These are phyloP conservation scores for Armadillidium nasatum DNA, from an alignment of 1,140 invertebrate genomes.

Conservation along the genomic window DNA sequence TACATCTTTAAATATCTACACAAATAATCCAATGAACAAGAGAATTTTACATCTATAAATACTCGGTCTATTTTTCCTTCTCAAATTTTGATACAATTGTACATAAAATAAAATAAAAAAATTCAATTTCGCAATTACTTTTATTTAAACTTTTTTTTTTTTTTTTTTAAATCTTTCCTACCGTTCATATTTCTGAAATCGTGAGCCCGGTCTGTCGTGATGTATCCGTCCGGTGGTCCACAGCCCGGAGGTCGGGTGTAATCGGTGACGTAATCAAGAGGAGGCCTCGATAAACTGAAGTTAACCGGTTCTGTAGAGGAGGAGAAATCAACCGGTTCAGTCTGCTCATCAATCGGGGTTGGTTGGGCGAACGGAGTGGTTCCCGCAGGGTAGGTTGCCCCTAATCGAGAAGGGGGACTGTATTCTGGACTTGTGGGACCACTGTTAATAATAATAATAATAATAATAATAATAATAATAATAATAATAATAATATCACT, in stretches of 20 bases:
- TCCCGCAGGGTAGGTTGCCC: conserved; percentile 42
- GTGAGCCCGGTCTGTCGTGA: conserved; percentile 43
- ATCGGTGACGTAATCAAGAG: conserved; percentile 42
- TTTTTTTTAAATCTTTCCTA: conserved; percentile 21
- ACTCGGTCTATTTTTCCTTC: too few relatives aligned
- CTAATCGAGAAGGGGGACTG: conserved; percentile 43
- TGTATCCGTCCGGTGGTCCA: conserved; percentile 55
- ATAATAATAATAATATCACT: too few relatives aligned
- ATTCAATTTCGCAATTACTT: too few relatives aligned
- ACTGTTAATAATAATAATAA: conserved; percentile 18
- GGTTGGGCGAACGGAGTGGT: conserved; percentile 62
- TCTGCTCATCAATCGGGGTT: conserved; percentile 62
- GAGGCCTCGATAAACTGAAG: conserved; percentile 42
- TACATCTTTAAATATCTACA: too few relatives aligned
- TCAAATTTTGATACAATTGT: too few relatives aligned
- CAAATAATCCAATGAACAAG: too few relatives aligned
- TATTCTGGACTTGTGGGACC: conserved; percentile 45
- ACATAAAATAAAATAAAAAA: too few relatives aligned
- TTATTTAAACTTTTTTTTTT: too few relatives aligned
- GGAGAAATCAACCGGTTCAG: conserved; percentile 65
- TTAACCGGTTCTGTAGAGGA: conserved; percentile 55
- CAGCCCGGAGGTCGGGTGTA: conserved; percentile 54
- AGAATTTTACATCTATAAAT: too few relatives aligned
- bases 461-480: too few relatives aligned
- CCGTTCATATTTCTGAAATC: conserved; percentile 45